Evolutionary conservation across 2,113 vertebrate genomes (phyloP).

Genomic region (Triplophysa siluroides): DNA sequence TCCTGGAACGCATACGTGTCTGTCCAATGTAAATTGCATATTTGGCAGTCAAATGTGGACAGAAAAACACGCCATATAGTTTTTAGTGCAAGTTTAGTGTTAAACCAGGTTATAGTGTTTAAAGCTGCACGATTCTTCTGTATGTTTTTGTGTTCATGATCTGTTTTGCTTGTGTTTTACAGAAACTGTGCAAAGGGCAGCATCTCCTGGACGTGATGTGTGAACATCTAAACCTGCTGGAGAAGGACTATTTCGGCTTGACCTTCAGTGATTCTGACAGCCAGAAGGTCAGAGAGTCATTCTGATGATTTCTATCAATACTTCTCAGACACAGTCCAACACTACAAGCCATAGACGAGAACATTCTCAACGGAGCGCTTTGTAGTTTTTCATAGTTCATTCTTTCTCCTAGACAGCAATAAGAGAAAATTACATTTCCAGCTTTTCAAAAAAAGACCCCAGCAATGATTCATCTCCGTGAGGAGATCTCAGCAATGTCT

Average conservation of each 20-base stretch:
- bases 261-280: constrained; percentile 92
- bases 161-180: constrained; percentile 52
- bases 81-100: too few relatives aligned
- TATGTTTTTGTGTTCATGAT: neutral
- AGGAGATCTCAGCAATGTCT: too few relatives aligned
- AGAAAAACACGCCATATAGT: too few relatives aligned
- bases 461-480: too few relatives aligned
- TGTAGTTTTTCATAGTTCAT: too few relatives aligned
- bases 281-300: constrained; percentile 85
- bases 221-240: constrained; percentile 93
- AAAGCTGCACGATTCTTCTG: neutral
- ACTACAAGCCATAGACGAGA: neutral
- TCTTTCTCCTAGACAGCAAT: too few relatives aligned
- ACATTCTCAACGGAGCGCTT: neutral
- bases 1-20: too few relatives aligned
- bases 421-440: too few relatives aligned
- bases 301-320: constrained; percentile 7
- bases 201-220: constrained; percentile 90
- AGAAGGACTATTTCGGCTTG: constrained; percentile 97
- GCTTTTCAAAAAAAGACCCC: too few relatives aligned
- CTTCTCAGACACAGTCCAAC: neutral
- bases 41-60: too few relatives aligned
- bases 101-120: neutral
- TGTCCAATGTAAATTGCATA: too few relatives aligned
- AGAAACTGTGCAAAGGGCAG: constrained; percentile 95